Percentiles rank a stretch among this genome's conserved stretches.
phyloP scores from a whole-genome alignment of 2,888 invertebrate species.

The Pristionchus japonicus region DNA sequence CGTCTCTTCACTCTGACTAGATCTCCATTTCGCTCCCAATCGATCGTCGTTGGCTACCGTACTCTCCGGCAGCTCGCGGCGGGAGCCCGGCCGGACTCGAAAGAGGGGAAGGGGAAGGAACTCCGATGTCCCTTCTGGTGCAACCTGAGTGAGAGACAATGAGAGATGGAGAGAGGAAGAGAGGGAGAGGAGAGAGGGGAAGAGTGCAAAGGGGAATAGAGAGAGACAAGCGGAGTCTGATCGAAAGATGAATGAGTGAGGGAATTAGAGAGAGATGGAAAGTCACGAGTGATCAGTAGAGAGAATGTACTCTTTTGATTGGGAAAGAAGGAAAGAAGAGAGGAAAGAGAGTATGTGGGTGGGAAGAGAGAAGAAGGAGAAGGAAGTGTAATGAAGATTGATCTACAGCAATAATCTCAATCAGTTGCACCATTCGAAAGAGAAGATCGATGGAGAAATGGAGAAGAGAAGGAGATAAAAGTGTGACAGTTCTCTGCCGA shows the following conservation, averaged over 20 bases:
- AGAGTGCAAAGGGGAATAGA: background rate
- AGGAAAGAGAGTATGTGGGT: background rate
- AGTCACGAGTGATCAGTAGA: background rate
- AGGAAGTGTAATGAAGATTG: background rate
- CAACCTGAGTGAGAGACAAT: background rate
- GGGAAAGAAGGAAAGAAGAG: constrained; percentile 1
- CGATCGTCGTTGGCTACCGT: constrained; percentile 33
- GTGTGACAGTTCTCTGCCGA: background rate
- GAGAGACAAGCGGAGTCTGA: background rate
- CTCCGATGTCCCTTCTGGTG: constrained; percentile 33
- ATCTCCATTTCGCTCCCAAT: background rate
- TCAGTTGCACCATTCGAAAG: background rate
- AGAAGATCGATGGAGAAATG: background rate
- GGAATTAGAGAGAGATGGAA: constrained; percentile 13
- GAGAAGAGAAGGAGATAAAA: background rate
- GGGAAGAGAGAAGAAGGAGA: background rate
- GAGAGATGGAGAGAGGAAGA: constrained; percentile 36
- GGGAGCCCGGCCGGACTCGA: constrained; percentile 46
- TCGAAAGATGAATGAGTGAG: background rate
- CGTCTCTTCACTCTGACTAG: background rate
- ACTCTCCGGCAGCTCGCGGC: constrained; percentile 42
- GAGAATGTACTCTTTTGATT: background rate
- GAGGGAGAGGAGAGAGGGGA: constrained; percentile 1
- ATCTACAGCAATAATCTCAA: background rate
- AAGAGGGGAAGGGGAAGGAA: background rate